Evolutionary conservation across 92 coral and sea anemone species (phyloP).

Genomic region (Desmophyllum pertusum): DNA sequence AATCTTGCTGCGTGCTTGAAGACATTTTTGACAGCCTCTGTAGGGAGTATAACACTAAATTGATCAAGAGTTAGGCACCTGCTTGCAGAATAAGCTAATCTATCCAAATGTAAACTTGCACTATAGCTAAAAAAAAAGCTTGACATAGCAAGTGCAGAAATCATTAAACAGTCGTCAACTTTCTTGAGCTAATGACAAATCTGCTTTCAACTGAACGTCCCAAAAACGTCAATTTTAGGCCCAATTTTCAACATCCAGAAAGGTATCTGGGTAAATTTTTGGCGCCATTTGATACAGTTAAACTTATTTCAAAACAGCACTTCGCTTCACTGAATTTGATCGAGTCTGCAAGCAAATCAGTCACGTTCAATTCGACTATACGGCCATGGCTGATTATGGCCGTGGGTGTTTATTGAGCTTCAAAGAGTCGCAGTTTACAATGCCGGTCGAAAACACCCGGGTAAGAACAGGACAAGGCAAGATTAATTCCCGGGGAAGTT

Average conservation of each 20-base stretch:
- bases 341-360: constrained; percentile 31
- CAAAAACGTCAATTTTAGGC: neutral
- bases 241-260: neutral
- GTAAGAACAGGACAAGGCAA: neutral
- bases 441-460: neutral
- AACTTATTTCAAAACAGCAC: constrained; percentile 8
- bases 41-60: neutral
- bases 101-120: neutral
- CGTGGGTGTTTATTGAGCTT: neutral
- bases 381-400: neutral
- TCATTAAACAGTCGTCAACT: neutral
- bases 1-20: neutral
- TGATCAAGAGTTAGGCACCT: constrained; percentile 2
- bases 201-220: neutral
- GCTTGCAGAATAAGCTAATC: neutral
- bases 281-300: neutral
- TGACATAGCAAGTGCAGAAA: neutral
- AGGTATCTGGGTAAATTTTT: neutral
- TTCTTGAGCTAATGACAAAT: neutral
- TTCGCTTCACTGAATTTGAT: constrained; percentile 37
- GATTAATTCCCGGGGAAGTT: constrained; percentile 20
- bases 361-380: constrained; percentile 14
- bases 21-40: constrained; percentile 3
- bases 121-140: neutral
- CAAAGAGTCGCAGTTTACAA: constrained; percentile 1